A percentile compares a stretch with the other conserved stretches of the same genome.
Evolutionary conservation across 2,888 invertebrate genomes (phyloP).

Genomic region (Drymonia ruficornis): DNA sequence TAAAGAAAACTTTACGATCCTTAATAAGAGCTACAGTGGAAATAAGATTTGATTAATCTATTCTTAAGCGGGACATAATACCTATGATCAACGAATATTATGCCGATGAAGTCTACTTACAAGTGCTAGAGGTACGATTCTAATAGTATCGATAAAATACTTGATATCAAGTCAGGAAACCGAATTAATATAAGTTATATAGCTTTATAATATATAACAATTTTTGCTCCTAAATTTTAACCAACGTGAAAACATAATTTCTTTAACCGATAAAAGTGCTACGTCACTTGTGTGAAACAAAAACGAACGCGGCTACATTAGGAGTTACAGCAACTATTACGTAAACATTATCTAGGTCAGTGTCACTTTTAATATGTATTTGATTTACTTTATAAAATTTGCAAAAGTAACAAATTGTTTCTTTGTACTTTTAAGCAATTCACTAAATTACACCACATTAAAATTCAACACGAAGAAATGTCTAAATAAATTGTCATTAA

Average conservation of each 20-base stretch:
- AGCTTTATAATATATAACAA: conserved; percentile 74
- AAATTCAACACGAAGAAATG: conserved; percentile 77
- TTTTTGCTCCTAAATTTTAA: conserved; percentile 71
- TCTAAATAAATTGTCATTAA: conserved; percentile 82
- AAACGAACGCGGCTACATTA: conserved; percentile 63
- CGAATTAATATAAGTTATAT: conserved; percentile 64
- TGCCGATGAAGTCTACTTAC: conserved; percentile 59
- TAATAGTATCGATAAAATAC: conserved; percentile 57
- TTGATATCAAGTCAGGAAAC: conserved; percentile 56
- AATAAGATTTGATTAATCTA: conserved; percentile 67
- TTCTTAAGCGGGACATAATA: conserved; percentile 64
- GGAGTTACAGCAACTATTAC: conserved; percentile 79
- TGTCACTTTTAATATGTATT: conserved; percentile 77
- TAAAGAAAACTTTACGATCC: conserved; percentile 67
- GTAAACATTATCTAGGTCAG: conserved; percentile 75
- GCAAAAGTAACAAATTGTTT: conserved; percentile 89
- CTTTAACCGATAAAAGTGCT: conserved; percentile 55
- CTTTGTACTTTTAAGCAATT: conserved; percentile 90
- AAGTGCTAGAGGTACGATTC: conserved; percentile 59
- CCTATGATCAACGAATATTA: conserved; percentile 64
- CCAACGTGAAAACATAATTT: conserved; percentile 66
- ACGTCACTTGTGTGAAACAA: conserved; percentile 60
- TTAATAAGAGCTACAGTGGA: conserved; percentile 70
- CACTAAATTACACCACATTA: conserved; percentile 84
- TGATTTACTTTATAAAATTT: conserved; percentile 87